A percentile compares a stretch with the other conserved stretches of the same genome.
Evolutionary conservation across 2,113 vertebrate genomes (phyloP).

Genomic region (Trematocara unimaculatum): DNA sequence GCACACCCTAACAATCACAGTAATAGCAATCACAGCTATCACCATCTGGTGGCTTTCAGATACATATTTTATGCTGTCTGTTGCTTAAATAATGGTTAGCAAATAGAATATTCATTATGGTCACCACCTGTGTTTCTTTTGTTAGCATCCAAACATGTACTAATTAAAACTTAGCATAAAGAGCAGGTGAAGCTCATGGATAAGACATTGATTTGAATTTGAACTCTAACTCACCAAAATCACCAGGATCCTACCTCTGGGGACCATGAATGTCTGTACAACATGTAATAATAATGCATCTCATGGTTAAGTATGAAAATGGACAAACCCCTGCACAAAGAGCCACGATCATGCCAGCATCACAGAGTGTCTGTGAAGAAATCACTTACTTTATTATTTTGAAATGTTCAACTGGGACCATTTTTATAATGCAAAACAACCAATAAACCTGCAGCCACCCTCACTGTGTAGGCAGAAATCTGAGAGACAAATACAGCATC

Average conservation of each 20-base stretch:
- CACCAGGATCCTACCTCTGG: not conserved
- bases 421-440: not conserved
- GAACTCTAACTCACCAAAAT: not conserved
- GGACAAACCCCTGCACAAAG: not conserved
- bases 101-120: not conserved
- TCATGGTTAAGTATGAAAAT: not conserved
- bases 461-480: not conserved
- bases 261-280: not conserved
- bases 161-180: not conserved
- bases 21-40: not conserved
- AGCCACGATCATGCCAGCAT: not conserved
- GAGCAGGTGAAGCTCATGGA: not conserved
- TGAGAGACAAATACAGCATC: not conserved
- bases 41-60: not conserved
- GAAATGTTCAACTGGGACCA: not conserved
- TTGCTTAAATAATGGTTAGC: not conserved
- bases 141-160: not conserved
- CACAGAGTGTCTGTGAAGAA: not conserved
- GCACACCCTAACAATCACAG: not conserved
- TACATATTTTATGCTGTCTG: not conserved
- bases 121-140: not conserved
- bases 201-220: not conserved
- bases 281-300: not conserved
- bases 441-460: not conserved
- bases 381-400: not conserved